Base-by-base conservation (phyloP, 2,888 invertebrate species). In the Hirtodrosophila duncani region DNA sequence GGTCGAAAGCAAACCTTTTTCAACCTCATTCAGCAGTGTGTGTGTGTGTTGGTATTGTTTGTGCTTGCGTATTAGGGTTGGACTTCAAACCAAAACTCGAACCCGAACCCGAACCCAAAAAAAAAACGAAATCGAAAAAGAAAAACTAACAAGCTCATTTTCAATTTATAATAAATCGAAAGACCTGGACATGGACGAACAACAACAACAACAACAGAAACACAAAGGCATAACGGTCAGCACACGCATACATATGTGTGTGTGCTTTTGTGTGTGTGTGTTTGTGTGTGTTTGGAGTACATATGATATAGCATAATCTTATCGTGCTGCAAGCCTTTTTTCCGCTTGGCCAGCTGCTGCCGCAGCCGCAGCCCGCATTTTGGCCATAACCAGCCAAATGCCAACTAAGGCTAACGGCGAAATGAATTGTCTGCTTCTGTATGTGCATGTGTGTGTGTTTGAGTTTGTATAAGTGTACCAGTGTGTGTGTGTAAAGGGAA, bases 101-200 rank as follows among this genome's bases (percentile, higher is more conserved):
- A 24, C n/a, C 27, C 13, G n/a, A n/a, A n/a, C n/a, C n/a, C n/a
- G n/a, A n/a, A 11, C 27, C n/a, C 3, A 1, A 42, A 37, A 29
- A 34, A 36, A 23, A 16, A 38, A 46, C 27, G 42, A 34, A 48
- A 43, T 18, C 42, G 31, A 55, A 31, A 30, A 42, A 43, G 37
- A 34, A 67, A 57, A 72, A 64, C 70, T 74, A 72, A 78, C 75
- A 67, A 72, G 79, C 65, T 72, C 71, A 63, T 63, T 78, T 78
- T 74, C 67, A 72, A 78, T 72, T 74, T 72, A 74, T 70, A 74
- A 74, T 65, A 72, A 74, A 78, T 70, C 75, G 75, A 70, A 74
- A 45, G 56, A 38, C 50, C 49, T 9, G 24, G 42, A 58, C 49
- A 57, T 50, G 41, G 50, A 17, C 52, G 42, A 52, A 42, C 52